Evolutionary conservation across 2,888 invertebrate genomes (phyloP).

Genomic region (Hyalella azteca): DNA sequence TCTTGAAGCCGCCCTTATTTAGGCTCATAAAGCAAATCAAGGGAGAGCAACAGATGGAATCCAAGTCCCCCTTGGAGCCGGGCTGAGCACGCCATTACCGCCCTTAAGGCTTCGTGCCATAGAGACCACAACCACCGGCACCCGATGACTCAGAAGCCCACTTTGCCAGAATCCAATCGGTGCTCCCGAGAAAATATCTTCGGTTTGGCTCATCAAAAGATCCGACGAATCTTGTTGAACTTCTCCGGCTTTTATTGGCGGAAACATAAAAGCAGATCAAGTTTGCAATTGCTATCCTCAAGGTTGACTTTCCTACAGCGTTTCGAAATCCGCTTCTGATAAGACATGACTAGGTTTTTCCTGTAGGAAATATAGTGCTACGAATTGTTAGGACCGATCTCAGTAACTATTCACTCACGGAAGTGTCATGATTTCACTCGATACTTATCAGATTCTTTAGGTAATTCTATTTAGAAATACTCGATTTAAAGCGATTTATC

Average conservation of each 20-base stretch:
- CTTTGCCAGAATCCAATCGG: constrained; percentile 18
- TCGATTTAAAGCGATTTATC: too few relatives aligned
- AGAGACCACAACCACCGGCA: background rate
- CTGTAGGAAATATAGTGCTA: too few relatives aligned
- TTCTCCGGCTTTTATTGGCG: background rate
- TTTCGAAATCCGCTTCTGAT: too few relatives aligned
- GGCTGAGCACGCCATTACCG: constrained; percentile 1
- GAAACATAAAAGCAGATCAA: background rate
- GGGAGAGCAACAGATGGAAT: constrained; percentile 34
- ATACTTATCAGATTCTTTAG: too few relatives aligned
- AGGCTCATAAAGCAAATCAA: constrained; percentile 34
- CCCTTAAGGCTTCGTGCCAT: background rate
- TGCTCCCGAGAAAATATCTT: background rate
- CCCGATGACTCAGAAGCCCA: background rate
- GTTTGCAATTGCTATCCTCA: background rate
- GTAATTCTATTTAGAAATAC: too few relatives aligned
- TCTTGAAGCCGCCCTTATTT: constrained; percentile 22
- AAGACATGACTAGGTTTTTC: too few relatives aligned
- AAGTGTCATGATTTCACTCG: too few relatives aligned
- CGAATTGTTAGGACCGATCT: too few relatives aligned
- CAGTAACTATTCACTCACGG: too few relatives aligned
- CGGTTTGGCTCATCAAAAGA: constrained; percentile 21
- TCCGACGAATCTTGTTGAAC: constrained; percentile 10
- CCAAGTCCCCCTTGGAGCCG: background rate
- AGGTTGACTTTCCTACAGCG: too few relatives aligned